Evolutionary conservation across 2,797 vertebrate species (phyloP).

Genomic region (Sebastes flavidus): DNA sequence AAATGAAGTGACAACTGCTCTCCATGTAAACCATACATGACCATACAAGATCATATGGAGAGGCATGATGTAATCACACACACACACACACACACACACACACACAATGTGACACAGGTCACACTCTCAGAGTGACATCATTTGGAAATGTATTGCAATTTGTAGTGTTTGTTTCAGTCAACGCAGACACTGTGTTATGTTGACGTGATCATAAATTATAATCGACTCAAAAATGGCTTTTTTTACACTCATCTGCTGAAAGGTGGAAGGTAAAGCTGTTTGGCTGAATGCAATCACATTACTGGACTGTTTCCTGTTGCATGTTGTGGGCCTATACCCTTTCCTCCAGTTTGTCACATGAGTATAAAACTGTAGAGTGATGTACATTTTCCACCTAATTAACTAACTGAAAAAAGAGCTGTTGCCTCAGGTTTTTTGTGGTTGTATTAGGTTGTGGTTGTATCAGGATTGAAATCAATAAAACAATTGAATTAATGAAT

Average conservation of each 20-base stretch:
- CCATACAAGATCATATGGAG: conserved; percentile 34
- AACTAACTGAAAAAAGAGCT: not conserved
- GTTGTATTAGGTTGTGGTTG: not conserved
- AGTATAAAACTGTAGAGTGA: not conserved
- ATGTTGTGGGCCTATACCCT: not conserved
- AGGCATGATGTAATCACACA: conserved; percentile 1
- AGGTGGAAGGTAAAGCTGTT: not conserved
- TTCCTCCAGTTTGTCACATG: not conserved
- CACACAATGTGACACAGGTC: conserved; percentile 6
- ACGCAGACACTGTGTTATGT: too few species aligned
- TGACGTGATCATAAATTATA: not conserved
- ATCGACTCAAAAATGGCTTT: not conserved
- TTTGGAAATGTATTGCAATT: not conserved
- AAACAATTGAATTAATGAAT: not conserved
- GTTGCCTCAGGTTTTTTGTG: not conserved
- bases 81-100: not conserved
- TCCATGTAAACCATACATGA: conserved; percentile 21
- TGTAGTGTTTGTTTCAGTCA: not conserved
- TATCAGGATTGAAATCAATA: not conserved
- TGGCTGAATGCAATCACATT: not conserved
- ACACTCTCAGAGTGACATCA: not conserved
- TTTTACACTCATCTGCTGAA: not conserved
- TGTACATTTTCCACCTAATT: not conserved
- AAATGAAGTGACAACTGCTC: not conserved
- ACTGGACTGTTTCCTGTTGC: not conserved